A percentile compares a stretch with the other conserved stretches of the same genome.
These are phyloP conservation scores for Heteromormyrus szaboi DNA, from an alignment of 2,797 vertebrate genomes.

Conservation along the genomic window DNA sequence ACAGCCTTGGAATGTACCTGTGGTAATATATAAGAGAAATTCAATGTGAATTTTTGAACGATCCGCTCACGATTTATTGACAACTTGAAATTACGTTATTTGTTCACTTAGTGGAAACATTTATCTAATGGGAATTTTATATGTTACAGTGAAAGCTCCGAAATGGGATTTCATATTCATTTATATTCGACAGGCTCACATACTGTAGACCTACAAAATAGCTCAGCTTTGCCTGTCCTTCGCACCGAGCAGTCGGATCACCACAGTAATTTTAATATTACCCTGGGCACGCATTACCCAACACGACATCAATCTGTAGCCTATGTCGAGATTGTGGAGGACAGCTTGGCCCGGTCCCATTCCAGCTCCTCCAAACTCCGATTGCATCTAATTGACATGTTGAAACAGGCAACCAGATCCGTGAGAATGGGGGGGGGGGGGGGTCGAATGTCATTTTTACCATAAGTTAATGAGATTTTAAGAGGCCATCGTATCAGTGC, in stretches of 20 bases:
- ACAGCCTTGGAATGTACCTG: neutral
- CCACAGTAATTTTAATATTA: conserved; percentile 7
- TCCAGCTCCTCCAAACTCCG: conserved; percentile 16
- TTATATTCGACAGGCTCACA: neutral
- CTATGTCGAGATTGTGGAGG: conserved; percentile 8
- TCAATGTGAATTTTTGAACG: neutral
- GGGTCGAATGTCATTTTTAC: conserved; percentile 27
- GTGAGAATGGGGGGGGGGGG: neutral
- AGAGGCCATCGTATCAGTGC: neutral
- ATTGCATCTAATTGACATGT: conserved; percentile 23
- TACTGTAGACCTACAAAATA: neutral
- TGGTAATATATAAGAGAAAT: neutral
- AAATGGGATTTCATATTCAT: conserved; percentile 7
- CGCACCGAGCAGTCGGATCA: neutral
- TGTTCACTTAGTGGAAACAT: neutral
- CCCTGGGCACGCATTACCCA: conserved; percentile 18
- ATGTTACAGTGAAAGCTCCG: neutral
- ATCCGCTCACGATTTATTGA: neutral
- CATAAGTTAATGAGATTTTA: conserved; percentile 26
- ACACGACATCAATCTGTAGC: conserved; percentile 12
- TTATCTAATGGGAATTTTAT: conserved; percentile 4
- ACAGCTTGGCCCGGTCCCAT: conserved; percentile 1
- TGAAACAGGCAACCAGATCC: conserved; percentile 17
- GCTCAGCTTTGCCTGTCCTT: neutral
- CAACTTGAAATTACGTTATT: neutral